phyloP scores from a whole-genome alignment of 2,888 invertebrate species.

The Agrenia bidenticulata region DNA sequence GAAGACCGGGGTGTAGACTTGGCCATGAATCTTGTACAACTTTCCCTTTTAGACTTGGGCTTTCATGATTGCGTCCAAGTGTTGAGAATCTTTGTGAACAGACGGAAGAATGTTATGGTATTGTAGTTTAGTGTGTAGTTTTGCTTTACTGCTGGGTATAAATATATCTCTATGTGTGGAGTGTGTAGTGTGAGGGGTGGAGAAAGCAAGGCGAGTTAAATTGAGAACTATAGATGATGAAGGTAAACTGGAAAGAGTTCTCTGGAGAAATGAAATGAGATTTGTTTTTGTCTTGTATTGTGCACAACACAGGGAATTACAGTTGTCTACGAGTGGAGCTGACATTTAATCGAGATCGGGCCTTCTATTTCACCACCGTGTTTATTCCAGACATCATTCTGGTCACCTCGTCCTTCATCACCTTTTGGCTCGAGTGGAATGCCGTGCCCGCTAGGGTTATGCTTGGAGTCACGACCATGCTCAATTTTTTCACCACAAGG shows the following conservation, averaged over 20 bases:
- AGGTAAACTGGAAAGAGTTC: background rate
- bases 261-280: constrained; percentile 8
- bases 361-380: constrained; percentile 95
- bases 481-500: constrained; percentile 92
- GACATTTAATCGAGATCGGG: constrained; percentile 91
- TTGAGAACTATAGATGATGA: too few relatives aligned
- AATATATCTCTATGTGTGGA: too few relatives aligned
- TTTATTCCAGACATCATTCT: constrained; percentile 95
- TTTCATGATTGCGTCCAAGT: too few relatives aligned
- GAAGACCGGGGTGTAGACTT: too few relatives aligned
- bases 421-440: constrained; percentile 97
- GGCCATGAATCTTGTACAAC: too few relatives aligned
- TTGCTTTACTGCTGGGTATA: too few relatives aligned
- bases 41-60: too few relatives aligned
- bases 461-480: constrained; percentile 97
- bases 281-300: background rate
- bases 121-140: too few relatives aligned
- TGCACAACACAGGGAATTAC: constrained; percentile 75
- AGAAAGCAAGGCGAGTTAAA: too few relatives aligned
- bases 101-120: too few relatives aligned
- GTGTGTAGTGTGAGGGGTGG: too few relatives aligned
- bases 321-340: constrained; percentile 92
- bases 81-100: too few relatives aligned
- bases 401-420: constrained; percentile 95
- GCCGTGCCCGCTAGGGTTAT: constrained; percentile 94